Conservation (phyloP, 2,888 invertebrate species). For the Drosophila falleni region DNA sequence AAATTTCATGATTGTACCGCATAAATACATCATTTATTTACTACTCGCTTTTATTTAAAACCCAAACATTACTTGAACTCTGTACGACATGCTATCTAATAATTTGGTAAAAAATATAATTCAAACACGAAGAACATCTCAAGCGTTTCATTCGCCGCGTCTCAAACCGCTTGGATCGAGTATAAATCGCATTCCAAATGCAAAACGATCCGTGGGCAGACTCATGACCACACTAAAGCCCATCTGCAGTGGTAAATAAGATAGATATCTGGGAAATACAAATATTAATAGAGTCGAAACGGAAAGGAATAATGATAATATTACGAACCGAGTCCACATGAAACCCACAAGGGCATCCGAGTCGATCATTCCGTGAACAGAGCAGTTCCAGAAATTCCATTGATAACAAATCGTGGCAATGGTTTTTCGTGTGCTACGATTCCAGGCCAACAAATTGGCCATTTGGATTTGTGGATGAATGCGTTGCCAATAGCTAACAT, state of each 20-base stretch:
- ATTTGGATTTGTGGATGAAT: constrained; percentile 83
- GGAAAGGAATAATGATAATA: neutral
- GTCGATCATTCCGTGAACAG: constrained; percentile 83
- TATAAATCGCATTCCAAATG: constrained; percentile 83
- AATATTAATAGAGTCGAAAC: neutral
- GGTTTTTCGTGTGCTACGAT: constrained; percentile 76
- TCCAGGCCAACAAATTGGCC: constrained; percentile 82
- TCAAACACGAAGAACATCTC: constrained; percentile 20
- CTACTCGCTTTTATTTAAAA: constrained; percentile 21
- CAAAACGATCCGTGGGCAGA: constrained; percentile 83
- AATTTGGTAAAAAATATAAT: constrained; percentile 56
- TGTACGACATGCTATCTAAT: constrained; percentile 21
- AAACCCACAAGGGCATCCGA: constrained; percentile 84
- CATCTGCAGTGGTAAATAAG: constrained; percentile 77
- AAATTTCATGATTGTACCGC: no score
- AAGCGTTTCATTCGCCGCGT: constrained; percentile 58
- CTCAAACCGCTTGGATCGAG: constrained; percentile 82
- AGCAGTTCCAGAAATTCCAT: constrained; percentile 82
- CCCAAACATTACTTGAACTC: constrained; percentile 37
- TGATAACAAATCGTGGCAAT: constrained; percentile 84
- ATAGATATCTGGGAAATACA: constrained; percentile 68
- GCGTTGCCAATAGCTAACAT: constrained; percentile 85
- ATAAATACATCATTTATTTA: no score
- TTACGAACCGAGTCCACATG: constrained; percentile 79
- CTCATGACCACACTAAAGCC: constrained; percentile 83